Conservation (phyloP, 2,797 vertebrate species). For the Smutsia temminckii region DNA sequence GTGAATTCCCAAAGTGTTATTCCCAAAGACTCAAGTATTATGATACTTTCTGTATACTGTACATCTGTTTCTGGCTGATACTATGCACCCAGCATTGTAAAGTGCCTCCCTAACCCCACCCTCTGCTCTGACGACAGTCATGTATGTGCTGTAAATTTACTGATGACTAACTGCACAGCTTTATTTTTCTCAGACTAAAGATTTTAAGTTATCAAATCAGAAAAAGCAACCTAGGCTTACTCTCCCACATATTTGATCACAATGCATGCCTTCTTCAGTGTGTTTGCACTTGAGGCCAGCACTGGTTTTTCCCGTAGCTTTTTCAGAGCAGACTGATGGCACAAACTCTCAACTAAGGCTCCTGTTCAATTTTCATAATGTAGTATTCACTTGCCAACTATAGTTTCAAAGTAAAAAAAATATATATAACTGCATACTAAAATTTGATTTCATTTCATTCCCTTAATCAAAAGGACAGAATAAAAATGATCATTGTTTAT, state of each 20-base stretch:
- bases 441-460: not conserved
- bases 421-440: not conserved
- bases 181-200: not conserved
- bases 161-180: not conserved
- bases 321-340: not conserved
- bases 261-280: not conserved
- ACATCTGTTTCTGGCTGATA: not conserved
- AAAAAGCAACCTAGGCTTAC: not conserved
- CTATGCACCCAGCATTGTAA: fast-evolving
- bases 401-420: not conserved
- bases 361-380: not conserved
- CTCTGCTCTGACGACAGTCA: fast-evolving
- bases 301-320: not conserved
- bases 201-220: not conserved
- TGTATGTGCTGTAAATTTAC: fast-evolving
- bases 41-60: too few species aligned
- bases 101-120: fast-evolving
- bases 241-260: not conserved
- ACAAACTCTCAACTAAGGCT: not conserved
- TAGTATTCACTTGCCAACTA: not conserved
- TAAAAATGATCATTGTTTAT: not conserved
- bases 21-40: too few species aligned
- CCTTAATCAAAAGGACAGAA: not conserved
- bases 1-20: too few species aligned
- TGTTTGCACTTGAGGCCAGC: not conserved